These are phyloP conservation scores for Acanthurus tractus DNA, from an alignment of 2,797 vertebrate genomes.

Conservation along the genomic window DNA sequence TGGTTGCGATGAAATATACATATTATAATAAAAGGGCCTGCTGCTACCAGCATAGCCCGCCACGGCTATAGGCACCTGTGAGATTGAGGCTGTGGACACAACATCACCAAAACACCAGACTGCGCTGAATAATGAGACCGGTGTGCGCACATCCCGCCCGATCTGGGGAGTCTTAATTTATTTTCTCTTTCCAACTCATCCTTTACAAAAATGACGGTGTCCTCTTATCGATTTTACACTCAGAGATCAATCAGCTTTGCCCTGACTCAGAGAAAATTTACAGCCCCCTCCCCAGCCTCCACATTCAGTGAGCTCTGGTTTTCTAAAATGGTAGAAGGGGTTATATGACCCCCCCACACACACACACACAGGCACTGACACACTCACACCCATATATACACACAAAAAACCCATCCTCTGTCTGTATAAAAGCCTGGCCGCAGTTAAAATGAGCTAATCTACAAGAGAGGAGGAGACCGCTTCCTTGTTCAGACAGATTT, in stretches of 20 bases:
- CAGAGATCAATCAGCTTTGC: conserved; percentile 99
- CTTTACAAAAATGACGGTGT: conserved; percentile 99
- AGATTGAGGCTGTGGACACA: conserved; percentile 92
- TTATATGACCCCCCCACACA: conserved; percentile 82
- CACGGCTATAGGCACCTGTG: conserved; percentile 87
- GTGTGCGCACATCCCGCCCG: conserved; percentile 87
- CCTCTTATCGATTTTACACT: conserved; percentile 99
- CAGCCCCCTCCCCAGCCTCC: conserved; percentile 85
- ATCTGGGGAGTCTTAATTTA: conserved; percentile 97
- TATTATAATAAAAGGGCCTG: conserved; percentile 86
- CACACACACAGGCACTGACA: background rate
- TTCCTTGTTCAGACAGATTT: conserved; percentile 91
- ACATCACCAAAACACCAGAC: conserved; percentile 92
- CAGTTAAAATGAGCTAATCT: conserved; percentile 98
- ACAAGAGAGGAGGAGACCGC: conserved; percentile 87
- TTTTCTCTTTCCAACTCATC: conserved; percentile 96
- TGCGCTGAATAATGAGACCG: conserved; percentile 92
- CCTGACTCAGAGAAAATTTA: conserved; percentile 98
- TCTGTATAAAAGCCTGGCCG: conserved; percentile 88
- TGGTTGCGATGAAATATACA: conserved; percentile 90
- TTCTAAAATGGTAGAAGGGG: conserved; percentile 88
- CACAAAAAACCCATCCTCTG: conserved; percentile 63
- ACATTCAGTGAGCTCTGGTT: conserved; percentile 80
- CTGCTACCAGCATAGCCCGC: conserved; percentile 82
- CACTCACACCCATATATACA: conserved; percentile 37